Evolutionary conservation across 92 coral and sea anemone genomes (phyloP).

Genomic region (Epizoanthus illoricatus): DNA sequence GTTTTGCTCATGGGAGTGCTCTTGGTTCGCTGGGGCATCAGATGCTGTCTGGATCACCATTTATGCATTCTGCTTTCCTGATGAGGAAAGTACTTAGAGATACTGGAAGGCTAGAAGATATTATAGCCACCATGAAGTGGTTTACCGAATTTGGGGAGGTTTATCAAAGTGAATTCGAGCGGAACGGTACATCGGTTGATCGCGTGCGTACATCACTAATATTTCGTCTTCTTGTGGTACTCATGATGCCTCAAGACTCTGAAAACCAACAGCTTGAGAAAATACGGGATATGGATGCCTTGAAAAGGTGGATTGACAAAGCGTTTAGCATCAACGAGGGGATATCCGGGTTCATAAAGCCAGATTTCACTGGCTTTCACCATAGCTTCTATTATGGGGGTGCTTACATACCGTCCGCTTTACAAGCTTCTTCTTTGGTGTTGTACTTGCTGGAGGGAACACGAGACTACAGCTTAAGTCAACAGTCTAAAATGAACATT

Average conservation of each 20-base stretch:
- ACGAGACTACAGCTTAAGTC: constrained; percentile 33
- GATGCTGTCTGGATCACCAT: constrained; percentile 53
- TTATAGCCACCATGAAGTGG: constrained; percentile 44
- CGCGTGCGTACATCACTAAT: constrained; percentile 60
- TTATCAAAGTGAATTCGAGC: constrained; percentile 45
- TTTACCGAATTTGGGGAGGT: constrained; percentile 50
- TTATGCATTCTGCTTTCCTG: constrained; percentile 53
- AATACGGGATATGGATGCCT: constrained; percentile 61
- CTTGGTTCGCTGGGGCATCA: constrained; percentile 59
- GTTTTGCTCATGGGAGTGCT: constrained; percentile 56
- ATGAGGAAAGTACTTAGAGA: constrained; percentile 33
- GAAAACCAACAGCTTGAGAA: constrained; percentile 40
- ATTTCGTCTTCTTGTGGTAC: constrained; percentile 40
- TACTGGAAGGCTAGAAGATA: constrained; percentile 3
- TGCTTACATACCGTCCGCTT: constrained; percentile 59
- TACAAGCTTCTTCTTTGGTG: constrained; percentile 59
- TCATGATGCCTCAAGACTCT: constrained; percentile 43
- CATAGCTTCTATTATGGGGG: constrained; percentile 60
- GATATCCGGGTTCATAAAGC: constrained; percentile 73
- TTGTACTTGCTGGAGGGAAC: constrained; percentile 69
- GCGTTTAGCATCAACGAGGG: constrained; percentile 67
- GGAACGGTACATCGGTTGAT: constrained; percentile 62
- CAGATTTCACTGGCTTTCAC: constrained; percentile 74
- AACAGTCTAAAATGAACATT: constrained; percentile 37
- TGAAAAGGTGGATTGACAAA: constrained; percentile 60